Evolutionary conservation across 2,113 vertebrate genomes (phyloP).

Genomic region (Cairina moschata): DNA sequence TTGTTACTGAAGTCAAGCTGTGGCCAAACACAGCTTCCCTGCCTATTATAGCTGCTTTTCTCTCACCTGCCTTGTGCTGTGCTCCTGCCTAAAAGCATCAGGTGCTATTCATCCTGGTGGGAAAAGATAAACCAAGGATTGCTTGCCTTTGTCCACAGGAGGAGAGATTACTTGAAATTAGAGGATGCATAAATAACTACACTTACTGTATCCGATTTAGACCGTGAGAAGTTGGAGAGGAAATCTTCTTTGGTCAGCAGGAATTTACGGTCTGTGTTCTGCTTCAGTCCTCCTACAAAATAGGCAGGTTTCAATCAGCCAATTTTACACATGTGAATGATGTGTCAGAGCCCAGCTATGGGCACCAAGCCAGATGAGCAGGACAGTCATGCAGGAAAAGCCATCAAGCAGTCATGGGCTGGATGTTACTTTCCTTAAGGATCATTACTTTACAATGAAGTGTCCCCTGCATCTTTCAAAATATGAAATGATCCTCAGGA

Average conservation of each 20-base stretch:
- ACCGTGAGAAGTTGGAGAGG: slow-evolving; percentile 50
- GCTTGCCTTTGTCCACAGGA: neutral
- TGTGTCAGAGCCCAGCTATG: neutral
- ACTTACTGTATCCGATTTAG: slow-evolving; percentile 65
- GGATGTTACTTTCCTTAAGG: neutral
- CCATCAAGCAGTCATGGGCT: neutral
- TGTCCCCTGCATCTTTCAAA: neutral
- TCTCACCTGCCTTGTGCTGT: neutral
- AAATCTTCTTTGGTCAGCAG: slow-evolving; percentile 72
- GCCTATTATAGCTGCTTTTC: neutral
- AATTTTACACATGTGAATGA: neutral
- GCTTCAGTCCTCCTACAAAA: slow-evolving; percentile 73
- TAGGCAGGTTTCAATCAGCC: neutral
- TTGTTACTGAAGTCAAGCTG: neutral
- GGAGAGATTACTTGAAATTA: neutral
- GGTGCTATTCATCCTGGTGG: neutral
- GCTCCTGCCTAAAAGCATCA: neutral
- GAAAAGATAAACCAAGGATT: neutral
- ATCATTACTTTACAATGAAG: neutral
- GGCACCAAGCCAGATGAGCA: neutral
- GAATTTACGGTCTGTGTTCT: slow-evolving; percentile 55
- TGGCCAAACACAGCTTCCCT: neutral
- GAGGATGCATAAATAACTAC: neutral
- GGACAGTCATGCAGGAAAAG: slow-evolving; percentile 13
- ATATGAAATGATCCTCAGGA: neutral